phyloP scores from a whole-genome alignment of 2,113 vertebrate genomes.

The Procapra przewalskii region DNA sequence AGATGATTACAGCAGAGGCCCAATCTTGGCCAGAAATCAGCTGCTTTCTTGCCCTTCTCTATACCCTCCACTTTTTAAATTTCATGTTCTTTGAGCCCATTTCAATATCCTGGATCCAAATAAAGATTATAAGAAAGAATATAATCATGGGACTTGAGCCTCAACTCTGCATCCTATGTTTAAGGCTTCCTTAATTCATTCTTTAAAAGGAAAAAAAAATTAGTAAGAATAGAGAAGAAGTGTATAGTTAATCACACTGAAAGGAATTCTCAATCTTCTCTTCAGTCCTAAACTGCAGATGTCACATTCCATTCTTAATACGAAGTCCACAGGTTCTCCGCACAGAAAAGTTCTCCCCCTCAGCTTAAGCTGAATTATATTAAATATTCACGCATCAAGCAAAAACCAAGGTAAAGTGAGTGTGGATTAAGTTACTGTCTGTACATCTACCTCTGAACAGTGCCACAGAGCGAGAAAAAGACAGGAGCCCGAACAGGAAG shows the following conservation, averaged over 20 bases:
- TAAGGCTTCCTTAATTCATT: conserved; percentile 18
- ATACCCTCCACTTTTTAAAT: neutral
- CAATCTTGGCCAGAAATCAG: neutral
- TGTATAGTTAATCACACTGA: neutral
- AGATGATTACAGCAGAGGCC: neutral
- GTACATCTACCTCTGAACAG: conserved; percentile 90
- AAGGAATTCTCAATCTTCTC: conserved; percentile 18
- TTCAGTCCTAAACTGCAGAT: neutral
- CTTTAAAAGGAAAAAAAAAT: neutral
- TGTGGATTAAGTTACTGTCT: neutral
- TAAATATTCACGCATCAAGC: neutral
- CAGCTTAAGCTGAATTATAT: neutral
- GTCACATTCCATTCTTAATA: neutral
- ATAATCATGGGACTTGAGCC: neutral
- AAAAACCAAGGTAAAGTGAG: neutral
- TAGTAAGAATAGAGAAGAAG: neutral
- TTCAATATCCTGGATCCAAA: conserved; percentile 3
- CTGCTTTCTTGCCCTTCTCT: neutral
- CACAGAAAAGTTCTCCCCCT: neutral
- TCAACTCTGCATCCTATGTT: neutral
- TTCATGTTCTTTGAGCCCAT: neutral
- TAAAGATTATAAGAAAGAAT: neutral
- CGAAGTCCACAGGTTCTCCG: neutral
- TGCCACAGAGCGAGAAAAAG: conserved; percentile 93
- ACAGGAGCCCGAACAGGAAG: conserved; percentile 88